These are phyloP conservation scores for Andinoacara biseriatus DNA, from an alignment of 2,113 vertebrate species.

Conservation along the genomic window DNA sequence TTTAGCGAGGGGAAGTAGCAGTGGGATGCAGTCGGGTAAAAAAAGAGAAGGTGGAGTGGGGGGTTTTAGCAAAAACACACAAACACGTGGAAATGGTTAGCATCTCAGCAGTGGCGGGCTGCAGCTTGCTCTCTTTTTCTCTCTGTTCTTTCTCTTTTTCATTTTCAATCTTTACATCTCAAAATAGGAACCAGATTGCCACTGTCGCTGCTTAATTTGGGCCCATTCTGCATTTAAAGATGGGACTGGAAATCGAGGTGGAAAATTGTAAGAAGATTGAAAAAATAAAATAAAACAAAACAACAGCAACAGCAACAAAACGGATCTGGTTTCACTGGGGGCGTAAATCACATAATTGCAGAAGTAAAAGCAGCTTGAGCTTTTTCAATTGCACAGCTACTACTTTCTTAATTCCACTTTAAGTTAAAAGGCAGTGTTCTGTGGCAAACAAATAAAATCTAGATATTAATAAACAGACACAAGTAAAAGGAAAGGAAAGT, in stretches of 20 bases:
- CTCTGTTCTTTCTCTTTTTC: slow-evolving; percentile 77
- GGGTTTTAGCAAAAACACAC: slow-evolving; percentile 67
- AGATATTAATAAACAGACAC: slow-evolving; percentile 27
- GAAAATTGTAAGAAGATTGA: slow-evolving; percentile 51
- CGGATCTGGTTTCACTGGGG: slow-evolving; percentile 58
- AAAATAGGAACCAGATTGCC: slow-evolving; percentile 82
- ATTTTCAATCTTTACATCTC: slow-evolving; percentile 78
- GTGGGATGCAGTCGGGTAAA: slow-evolving; percentile 69
- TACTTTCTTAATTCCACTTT: slow-evolving; percentile 50
- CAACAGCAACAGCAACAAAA: slow-evolving; percentile 5
- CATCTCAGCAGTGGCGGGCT: slow-evolving; percentile 75
- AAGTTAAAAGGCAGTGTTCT: slow-evolving; percentile 7
- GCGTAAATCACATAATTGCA: slow-evolving; percentile 77
- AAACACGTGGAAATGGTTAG: slow-evolving; percentile 81
- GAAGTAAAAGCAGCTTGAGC: slow-evolving; percentile 60
- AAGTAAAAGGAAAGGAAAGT: background rate
- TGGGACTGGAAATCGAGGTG: slow-evolving; percentile 80
- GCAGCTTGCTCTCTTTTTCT: slow-evolving; percentile 53
- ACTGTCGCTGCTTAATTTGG: slow-evolving; percentile 77
- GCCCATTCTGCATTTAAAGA: slow-evolving; percentile 73
- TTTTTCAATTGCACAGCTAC: slow-evolving; percentile 61
- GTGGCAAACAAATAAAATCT: slow-evolving; percentile 8
- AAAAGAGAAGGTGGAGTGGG: slow-evolving; percentile 46
- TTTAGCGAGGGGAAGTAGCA: slow-evolving; percentile 80
- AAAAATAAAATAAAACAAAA: slow-evolving; percentile 14